phyloP scores from a whole-genome alignment of 2,888 invertebrate species.

The Meteorus colon region DNA sequence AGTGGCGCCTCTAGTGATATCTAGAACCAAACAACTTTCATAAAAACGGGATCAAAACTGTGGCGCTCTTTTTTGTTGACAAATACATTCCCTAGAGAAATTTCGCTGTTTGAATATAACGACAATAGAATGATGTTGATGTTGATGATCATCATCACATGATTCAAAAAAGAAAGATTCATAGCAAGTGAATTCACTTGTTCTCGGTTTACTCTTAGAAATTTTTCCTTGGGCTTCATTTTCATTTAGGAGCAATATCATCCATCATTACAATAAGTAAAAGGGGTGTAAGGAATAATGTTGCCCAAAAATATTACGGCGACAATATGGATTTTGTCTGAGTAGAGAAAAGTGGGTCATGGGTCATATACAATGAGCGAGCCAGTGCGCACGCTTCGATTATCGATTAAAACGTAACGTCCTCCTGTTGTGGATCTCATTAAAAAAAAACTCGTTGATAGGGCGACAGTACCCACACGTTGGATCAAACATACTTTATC shows the following conservation, averaged over 20 bases:
- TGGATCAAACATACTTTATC: not conserved
- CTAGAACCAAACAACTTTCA: not conserved
- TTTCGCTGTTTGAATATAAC: not conserved
- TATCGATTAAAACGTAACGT: slow-evolving; percentile 69
- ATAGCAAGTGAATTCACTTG: not conserved
- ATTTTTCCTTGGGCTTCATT: too few species aligned
- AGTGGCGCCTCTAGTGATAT: not conserved
- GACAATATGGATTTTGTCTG: slow-evolving; percentile 28
- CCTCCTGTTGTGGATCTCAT: slow-evolving; percentile 55
- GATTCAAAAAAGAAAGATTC: not conserved
- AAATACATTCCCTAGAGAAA: slow-evolving; percentile 9
- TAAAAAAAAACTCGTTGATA: slow-evolving; percentile 42
- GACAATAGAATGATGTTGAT: not conserved
- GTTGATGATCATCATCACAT: not conserved
- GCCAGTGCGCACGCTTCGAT: slow-evolving; percentile 69
- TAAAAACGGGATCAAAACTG: not conserved
- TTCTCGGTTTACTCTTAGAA: too few species aligned
- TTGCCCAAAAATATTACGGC: not conserved
- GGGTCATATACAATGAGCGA: slow-evolving; percentile 52
- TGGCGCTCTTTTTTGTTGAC: slow-evolving; percentile 7
- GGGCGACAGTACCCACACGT: not conserved
- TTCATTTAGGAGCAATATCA: too few species aligned
- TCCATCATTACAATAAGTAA: not conserved
- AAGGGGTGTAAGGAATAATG: not conserved
- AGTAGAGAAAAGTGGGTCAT: slow-evolving; percentile 63